A percentile compares a stretch with the other conserved stretches of the same genome.
These are phyloP conservation scores for Biston betularia DNA, from an alignment of 2,888 invertebrate species.

Conservation along the genomic window DNA sequence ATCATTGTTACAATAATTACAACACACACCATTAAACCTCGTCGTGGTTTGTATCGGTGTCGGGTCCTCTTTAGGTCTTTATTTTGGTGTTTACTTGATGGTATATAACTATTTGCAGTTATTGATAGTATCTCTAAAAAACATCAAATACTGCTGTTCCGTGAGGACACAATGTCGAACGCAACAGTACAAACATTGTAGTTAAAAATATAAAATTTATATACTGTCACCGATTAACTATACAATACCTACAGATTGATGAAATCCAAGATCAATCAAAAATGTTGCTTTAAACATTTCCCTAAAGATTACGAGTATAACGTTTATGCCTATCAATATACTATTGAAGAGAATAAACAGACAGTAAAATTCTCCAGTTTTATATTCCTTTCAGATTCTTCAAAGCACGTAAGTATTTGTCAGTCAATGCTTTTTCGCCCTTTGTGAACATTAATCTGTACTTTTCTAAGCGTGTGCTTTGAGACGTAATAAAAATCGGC, in stretches of 20 bases:
- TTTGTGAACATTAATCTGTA: slow-evolving; percentile 71
- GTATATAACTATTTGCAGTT: too few relatives aligned
- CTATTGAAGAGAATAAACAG: slow-evolving; percentile 26
- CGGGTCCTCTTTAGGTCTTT: too few relatives aligned
- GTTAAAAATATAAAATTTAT: too few relatives aligned
- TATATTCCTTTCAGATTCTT: slow-evolving; percentile 45
- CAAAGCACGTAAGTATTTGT: slow-evolving; percentile 51
- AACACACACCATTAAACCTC: too few relatives aligned
- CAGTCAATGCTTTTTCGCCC: slow-evolving; percentile 62
- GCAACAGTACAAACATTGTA: too few relatives aligned
- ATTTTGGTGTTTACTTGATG: too few relatives aligned
- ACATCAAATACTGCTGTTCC: too few relatives aligned
- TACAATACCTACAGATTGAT: neutral
- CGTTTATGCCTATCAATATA: slow-evolving; percentile 7
- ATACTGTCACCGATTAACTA: too few relatives aligned
- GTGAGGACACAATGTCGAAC: too few relatives aligned
- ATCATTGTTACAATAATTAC: too few relatives aligned
- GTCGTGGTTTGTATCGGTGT: too few relatives aligned
- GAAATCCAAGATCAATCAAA: slow-evolving; percentile 24
- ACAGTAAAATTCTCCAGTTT: slow-evolving; percentile 39
- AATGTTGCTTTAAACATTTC: slow-evolving; percentile 10
- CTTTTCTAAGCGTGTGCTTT: slow-evolving; percentile 68
- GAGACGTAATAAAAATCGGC: slow-evolving; percentile 82
- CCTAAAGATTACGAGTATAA: slow-evolving; percentile 17
- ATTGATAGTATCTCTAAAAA: too few relatives aligned